phyloP scores from a whole-genome alignment of 2,888 invertebrate genomes.

The Acronicta leporina region DNA sequence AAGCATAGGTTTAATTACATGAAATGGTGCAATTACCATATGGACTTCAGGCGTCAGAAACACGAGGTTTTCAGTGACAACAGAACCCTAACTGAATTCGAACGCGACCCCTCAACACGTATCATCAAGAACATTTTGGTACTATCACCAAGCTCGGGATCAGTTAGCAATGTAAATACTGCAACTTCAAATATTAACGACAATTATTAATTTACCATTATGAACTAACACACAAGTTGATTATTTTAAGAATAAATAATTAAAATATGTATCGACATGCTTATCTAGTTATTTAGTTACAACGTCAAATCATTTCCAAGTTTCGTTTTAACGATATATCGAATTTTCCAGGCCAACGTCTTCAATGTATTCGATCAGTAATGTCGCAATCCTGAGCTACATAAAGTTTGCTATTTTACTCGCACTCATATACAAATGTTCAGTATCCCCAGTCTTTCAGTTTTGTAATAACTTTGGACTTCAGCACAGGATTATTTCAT shows the following conservation, averaged over 20 bases:
- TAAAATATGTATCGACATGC: conserved; percentile 30
- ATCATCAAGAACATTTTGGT: conserved; percentile 17
- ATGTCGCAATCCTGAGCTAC: conserved; percentile 29
- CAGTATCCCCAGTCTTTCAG: conserved; percentile 36
- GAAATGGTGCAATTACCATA: conserved; percentile 26
- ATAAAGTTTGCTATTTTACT: conserved; percentile 14
- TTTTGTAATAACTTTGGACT: conserved; percentile 33
- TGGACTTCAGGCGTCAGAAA: conserved; percentile 16
- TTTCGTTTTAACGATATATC: conserved; percentile 1
- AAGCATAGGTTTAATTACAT: conserved; percentile 37
- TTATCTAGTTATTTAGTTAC: conserved; percentile 9
- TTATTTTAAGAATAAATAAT: conserved; percentile 36
- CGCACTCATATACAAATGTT: conserved; percentile 20
- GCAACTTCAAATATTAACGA: conserved; percentile 25
- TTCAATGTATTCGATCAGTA: conserved; percentile 30
- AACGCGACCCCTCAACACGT: conserved; percentile 32
- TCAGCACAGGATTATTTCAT: conserved; percentile 32
- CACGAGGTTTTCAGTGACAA: neutral
- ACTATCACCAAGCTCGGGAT: conserved; percentile 27
- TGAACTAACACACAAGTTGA: conserved; percentile 45
- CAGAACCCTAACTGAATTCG: neutral
- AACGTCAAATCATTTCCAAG: conserved; percentile 17
- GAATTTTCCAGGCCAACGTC: conserved; percentile 38
- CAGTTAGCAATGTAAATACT: conserved; percentile 30
- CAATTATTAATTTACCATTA: conserved; percentile 35